Evolutionary conservation across 2,888 invertebrate species (phyloP).

Genomic region (Diplolepis rosae): DNA sequence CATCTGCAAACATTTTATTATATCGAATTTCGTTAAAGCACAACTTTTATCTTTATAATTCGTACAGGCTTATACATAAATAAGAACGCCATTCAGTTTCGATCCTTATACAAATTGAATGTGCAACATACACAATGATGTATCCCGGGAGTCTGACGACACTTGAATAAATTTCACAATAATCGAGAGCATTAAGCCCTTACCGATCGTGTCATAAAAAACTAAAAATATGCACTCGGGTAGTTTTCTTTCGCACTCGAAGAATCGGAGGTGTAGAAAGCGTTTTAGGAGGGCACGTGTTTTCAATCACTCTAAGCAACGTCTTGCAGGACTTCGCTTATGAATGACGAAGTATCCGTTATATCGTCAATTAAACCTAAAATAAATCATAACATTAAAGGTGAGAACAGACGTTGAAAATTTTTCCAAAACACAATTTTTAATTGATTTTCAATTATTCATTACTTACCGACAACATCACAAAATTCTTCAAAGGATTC

Average conservation of each 20-base stretch:
- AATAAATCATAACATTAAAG: too few species aligned
- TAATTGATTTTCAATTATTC: constrained; percentile 11
- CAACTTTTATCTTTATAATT: constrained; percentile 50
- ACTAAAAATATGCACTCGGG: constrained; percentile 35
- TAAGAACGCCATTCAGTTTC: constrained; percentile 54
- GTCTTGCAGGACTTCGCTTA: constrained; percentile 76
- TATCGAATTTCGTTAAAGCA: constrained; percentile 64
- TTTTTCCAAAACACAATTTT: constrained; percentile 38
- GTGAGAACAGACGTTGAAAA: too few species aligned
- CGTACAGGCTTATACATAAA: constrained; percentile 54
- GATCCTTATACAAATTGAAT: constrained; percentile 37
- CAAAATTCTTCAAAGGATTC: constrained; percentile 93
- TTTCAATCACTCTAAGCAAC: constrained; percentile 58
- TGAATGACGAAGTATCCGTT: constrained; percentile 79
- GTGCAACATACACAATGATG: constrained; percentile 16
- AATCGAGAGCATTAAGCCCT: constrained; percentile 7
- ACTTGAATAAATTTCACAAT: constrained; percentile 13
- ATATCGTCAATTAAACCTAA: constrained; percentile 81
- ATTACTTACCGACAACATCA: constrained; percentile 87
- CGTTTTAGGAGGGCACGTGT: constrained; percentile 16
- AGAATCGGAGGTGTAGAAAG: constrained; percentile 38
- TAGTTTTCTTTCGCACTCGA: constrained; percentile 36
- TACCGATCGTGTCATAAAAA: constrained; percentile 27
- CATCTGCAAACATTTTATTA: constrained; percentile 62
- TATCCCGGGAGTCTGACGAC: constrained; percentile 6